Conservation (phyloP, 2,888 invertebrate genomes). For the Heterodera filipjevi region DNA sequence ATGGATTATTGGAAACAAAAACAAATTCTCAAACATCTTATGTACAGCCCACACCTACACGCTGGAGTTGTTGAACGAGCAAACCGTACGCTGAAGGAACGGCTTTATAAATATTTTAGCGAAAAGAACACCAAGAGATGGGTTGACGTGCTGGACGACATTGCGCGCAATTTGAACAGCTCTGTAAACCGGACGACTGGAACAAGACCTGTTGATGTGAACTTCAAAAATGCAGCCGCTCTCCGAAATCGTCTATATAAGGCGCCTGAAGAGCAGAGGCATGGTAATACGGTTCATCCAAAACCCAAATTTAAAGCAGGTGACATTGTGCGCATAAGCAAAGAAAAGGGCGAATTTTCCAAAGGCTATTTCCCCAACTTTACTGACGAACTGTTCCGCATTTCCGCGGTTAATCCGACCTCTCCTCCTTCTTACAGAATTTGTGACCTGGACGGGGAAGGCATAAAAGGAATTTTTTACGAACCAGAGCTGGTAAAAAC, state of each 20-base stretch:
- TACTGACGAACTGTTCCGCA: background rate
- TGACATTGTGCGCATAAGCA: conserved; percentile 10
- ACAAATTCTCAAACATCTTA: conserved; percentile 17
- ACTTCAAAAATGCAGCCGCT: background rate
- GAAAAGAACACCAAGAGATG: conserved; percentile 23
- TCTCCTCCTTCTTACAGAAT: background rate
- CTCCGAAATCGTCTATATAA: background rate
- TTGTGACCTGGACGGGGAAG: background rate
- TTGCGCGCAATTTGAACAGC: conserved; percentile 21
- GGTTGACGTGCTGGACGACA: conserved; percentile 19
- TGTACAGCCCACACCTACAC: conserved; percentile 21
- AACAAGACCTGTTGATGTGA: background rate
- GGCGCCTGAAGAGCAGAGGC: too few species aligned
- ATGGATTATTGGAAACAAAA: conserved; percentile 11
- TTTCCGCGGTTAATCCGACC: background rate
- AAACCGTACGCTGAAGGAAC: conserved; percentile 29
- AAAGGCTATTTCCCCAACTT: background rate
- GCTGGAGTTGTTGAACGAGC: conserved; percentile 26
- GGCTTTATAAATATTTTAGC: conserved; percentile 28
- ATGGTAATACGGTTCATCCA: background rate
- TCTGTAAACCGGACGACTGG: background rate
- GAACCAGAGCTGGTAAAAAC: conserved; percentile 1
- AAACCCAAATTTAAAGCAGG: background rate
- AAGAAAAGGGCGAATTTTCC: conserved; percentile 12
- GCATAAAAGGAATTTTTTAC: conserved; percentile 13